These are phyloP conservation scores for Pedetes capensis DNA, from an alignment of 2,113 vertebrate genomes.

Conservation along the genomic window DNA sequence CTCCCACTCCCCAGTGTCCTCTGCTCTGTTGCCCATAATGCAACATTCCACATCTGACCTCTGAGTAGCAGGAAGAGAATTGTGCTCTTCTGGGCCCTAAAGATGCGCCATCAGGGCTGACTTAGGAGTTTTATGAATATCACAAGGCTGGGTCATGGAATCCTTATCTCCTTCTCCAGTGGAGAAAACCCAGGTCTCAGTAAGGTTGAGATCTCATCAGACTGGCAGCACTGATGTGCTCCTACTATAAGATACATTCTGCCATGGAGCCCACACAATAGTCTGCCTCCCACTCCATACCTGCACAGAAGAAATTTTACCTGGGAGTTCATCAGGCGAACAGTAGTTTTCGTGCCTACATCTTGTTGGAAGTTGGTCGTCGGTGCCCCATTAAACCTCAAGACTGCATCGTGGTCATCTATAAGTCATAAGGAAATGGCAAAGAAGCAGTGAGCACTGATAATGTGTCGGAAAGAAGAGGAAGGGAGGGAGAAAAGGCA, in stretches of 20 bases:
- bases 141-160: background rate
- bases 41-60: background rate
- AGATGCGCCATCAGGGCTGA: background rate
- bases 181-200: background rate
- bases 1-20: background rate
- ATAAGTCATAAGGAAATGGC: slow-evolving; percentile 68
- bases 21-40: background rate
- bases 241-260: background rate
- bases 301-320: slow-evolving; percentile 72
- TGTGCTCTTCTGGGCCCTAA: background rate
- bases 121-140: background rate
- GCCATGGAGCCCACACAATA: background rate
- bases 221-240: background rate
- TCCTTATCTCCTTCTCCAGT: background rate
- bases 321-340: slow-evolving; percentile 89
- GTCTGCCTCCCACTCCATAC: background rate
- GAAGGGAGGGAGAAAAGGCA: background rate
- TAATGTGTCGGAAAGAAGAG: background rate
- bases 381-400: slow-evolving; percentile 87
- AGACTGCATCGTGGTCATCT: slow-evolving; percentile 86
- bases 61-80: background rate
- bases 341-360: slow-evolving; percentile 87
- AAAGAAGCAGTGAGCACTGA: background rate
- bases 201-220: background rate
- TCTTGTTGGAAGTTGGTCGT: slow-evolving; percentile 82